Conservation (phyloP, 2,113 vertebrate species). For the Urocynchramus pylzowi region DNA sequence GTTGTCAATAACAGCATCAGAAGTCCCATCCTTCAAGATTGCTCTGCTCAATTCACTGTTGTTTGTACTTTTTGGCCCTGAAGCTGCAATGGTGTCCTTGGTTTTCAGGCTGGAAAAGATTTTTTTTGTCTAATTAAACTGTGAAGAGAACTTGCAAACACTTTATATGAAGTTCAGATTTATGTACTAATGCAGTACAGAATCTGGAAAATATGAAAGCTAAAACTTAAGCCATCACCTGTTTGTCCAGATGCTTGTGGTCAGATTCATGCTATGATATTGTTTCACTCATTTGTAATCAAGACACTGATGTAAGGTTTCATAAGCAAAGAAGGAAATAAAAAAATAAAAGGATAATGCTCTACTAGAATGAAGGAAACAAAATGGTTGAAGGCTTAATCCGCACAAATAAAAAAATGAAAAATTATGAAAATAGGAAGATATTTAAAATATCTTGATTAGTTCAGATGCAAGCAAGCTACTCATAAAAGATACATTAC, state of each 20-base stretch:
- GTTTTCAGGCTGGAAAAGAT: neutral
- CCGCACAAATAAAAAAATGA: neutral
- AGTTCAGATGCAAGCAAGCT: neutral
- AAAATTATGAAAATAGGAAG: neutral
- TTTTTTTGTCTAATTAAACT: neutral
- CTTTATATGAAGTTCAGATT: neutral
- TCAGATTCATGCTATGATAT: neutral
- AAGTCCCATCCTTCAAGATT: neutral
- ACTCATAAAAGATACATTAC: neutral
- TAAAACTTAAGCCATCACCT: neutral
- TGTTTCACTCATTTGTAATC: neutral
- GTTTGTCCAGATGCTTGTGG: fast-evolving
- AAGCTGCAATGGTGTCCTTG: neutral
- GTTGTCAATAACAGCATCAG: neutral
- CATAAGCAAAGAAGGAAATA: neutral
- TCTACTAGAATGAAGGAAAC: neutral
- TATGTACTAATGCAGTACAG: neutral
- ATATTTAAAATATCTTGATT: neutral
- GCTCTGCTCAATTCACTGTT: neutral
- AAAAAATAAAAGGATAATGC: neutral
- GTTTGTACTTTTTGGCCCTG: neutral
- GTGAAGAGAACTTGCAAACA: neutral
- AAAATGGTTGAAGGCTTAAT: neutral
- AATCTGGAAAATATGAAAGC: neutral
- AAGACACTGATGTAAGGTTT: neutral